These are phyloP conservation scores for Seriola quinqueradiata DNA, from an alignment of 2,113 vertebrate genomes.

Conservation along the genomic window DNA sequence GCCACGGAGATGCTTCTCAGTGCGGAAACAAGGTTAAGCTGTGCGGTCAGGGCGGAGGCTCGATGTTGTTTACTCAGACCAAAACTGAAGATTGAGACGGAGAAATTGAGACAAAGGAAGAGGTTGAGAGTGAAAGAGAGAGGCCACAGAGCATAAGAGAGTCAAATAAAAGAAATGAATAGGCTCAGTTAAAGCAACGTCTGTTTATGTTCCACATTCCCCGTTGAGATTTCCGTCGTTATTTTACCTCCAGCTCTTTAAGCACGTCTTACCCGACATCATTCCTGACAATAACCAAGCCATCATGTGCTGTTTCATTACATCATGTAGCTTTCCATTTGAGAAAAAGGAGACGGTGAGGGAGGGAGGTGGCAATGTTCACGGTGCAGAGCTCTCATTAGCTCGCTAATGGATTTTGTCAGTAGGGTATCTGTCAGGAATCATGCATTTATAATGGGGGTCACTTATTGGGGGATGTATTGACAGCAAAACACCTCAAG, in stretches of 20 bases:
- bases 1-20: neutral
- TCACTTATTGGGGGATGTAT: conserved; percentile 62
- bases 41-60: conserved; percentile 9
- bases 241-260: conserved; percentile 68
- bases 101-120: conserved; percentile 27
- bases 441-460: conserved; percentile 73
- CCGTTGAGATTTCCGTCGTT: conserved; percentile 54
- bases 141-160: conserved; percentile 14
- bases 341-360: neutral
- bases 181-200: conserved; percentile 59
- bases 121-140: conserved; percentile 17
- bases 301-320: conserved; percentile 55
- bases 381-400: conserved; percentile 53
- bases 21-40: conserved; percentile 21
- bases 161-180: conserved; percentile 67
- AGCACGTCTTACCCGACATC: conserved; percentile 62
- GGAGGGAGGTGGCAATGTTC: conserved; percentile 19
- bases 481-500: conserved; percentile 59
- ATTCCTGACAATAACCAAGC: conserved; percentile 69
- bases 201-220: conserved; percentile 37
- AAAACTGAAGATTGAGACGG: neutral
- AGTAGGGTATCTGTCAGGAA: conserved; percentile 71
- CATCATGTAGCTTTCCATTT: conserved; percentile 57
- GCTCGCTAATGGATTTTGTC: conserved; percentile 79
- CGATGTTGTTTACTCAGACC: conserved; percentile 2